Evolutionary conservation across 2,113 vertebrate species (phyloP), one percentile per base, ranked within the genome.

Genomic region (Clarias gariepinus): DNA sequence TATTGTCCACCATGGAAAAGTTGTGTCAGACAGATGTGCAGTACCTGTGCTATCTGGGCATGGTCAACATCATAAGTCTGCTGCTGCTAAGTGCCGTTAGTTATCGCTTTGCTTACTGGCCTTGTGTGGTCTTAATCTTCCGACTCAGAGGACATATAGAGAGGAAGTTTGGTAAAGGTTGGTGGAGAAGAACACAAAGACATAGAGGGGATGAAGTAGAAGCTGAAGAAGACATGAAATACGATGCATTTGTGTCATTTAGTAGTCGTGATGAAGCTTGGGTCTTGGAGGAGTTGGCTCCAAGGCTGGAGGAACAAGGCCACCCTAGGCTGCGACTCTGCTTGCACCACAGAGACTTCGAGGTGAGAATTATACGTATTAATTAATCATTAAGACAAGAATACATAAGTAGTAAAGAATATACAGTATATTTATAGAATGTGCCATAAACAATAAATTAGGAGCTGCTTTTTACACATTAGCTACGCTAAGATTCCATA

Each of bases 231-330:
- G 73, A 88, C 28, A 86, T 89, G 80, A 85, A 87, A 36, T 93
- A 87, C 61, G 90, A 93, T 74, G 92, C 87, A 3, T 93, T 93
- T 86, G 91, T 92, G 66, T 93, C 90, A 7, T 92, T 91, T 71
- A 91, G 91, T 84, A 86, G 83, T 41, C 58, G 19, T 9, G 86
- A 93, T 82, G 91, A 91, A 61, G 87, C 85, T 11, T 93, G 92
- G 92, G 90, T 92, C 19, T 41, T 88, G 57, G 85, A 84, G 55
- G 86, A 91, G 81, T 63, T 92, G 78, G 87, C 85, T 53, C 92
- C 87, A 36, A 88, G 80, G 15, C 23, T 93, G 47, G 91, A 93
- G 71, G 85, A 88, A 41, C 78, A 89, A 74, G 92, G 91, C 4
- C 86, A 88, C 12, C 88, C 89, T 5, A 85, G 81, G 63, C 83